These are phyloP conservation scores for Merodon equestris DNA, from an alignment of 2,888 invertebrate genomes.

Conservation along the genomic window DNA sequence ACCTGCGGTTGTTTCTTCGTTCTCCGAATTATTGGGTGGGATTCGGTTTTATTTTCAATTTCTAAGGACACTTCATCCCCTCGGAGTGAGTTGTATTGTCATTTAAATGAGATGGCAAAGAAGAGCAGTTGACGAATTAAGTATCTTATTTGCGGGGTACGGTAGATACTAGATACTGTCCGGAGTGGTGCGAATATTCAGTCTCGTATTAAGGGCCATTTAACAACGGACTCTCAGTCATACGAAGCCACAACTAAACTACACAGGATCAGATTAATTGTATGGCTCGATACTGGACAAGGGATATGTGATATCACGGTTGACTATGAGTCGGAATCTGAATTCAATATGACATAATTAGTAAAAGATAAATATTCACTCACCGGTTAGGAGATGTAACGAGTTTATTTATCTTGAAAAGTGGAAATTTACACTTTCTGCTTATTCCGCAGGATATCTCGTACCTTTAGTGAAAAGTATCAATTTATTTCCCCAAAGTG, in stretches of 20 bases:
- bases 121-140: background rate
- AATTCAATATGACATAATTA: background rate
- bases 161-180: background rate
- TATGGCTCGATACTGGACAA: no score
- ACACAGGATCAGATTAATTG: no score
- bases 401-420: background rate
- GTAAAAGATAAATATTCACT: background rate
- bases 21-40: no score
- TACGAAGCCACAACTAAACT: no score
- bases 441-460: background rate
- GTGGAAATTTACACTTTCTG: background rate
- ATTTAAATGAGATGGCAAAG: background rate
- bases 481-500: no score
- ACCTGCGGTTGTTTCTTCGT: slow-evolving; percentile 47
- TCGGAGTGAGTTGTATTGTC: background rate
- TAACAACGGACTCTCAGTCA: no score
- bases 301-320: no score
- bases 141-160: background rate
- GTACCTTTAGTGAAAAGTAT: background rate
- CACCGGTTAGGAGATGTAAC: background rate
- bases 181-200: no score
- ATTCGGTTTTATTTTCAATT: background rate
- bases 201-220: no score
- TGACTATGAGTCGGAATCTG: no score
- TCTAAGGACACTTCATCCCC: background rate